These are phyloP conservation scores for Notocelia uddmanniana DNA, from an alignment of 2,888 invertebrate genomes.

Conservation along the genomic window DNA sequence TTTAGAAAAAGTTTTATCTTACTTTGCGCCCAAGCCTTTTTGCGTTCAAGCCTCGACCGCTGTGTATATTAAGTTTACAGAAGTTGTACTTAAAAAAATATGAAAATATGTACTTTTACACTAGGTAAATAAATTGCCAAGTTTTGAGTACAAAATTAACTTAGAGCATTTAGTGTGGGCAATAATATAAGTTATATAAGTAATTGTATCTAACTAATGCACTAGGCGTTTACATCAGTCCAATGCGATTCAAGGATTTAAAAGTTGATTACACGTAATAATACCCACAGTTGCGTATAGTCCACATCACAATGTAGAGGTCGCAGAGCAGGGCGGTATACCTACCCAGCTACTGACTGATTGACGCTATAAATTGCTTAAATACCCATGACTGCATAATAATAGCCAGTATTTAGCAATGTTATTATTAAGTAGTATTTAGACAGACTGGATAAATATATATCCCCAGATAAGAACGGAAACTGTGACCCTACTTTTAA, in stretches of 20 bases:
- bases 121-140: no score
- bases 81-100: no score
- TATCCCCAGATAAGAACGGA: constrained; percentile 19
- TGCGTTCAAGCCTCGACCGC: no score
- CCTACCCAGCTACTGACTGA: no score
- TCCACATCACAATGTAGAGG: constrained; percentile 31
- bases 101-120: no score
- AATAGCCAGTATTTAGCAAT: constrained; percentile 22
- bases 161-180: background rate
- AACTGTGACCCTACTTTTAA: constrained; percentile 20
- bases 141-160: no score
- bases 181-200: background rate
- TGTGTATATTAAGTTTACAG: no score
- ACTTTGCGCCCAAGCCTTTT: no score
- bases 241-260: constrained; percentile 31
- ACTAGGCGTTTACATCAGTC: constrained; percentile 5
- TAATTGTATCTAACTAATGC: background rate
- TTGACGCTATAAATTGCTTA: constrained; percentile 27
- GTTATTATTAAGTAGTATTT: constrained; percentile 2
- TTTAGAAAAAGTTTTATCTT: no score
- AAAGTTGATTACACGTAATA: constrained; percentile 34
- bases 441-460: constrained; percentile 20
- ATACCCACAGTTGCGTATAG: constrained; percentile 24
- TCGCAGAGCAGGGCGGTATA: constrained; percentile 17
- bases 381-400: constrained; percentile 18